phyloP scores from a whole-genome alignment of 2,888 invertebrate genomes.

The Maniola hyperantus region DNA sequence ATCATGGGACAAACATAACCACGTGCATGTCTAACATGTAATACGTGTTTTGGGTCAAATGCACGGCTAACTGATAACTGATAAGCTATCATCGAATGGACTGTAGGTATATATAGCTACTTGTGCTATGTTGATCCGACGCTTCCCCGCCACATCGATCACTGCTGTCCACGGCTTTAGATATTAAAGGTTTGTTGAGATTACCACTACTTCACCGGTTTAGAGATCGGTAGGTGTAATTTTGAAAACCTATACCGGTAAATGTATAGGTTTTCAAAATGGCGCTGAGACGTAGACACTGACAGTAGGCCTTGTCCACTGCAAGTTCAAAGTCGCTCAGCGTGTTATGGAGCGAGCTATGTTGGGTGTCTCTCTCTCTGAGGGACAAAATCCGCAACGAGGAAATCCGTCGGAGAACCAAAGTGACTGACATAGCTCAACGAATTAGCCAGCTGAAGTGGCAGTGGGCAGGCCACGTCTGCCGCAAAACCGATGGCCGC shows the following conservation, averaged over 20 bases:
- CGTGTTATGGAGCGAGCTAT: no score
- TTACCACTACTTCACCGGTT: slow-evolving; percentile 43
- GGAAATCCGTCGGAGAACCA: no score
- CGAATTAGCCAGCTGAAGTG: no score
- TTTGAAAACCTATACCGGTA: background rate
- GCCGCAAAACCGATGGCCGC: no score
- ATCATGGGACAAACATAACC: slow-evolving; percentile 5
- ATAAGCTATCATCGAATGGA: slow-evolving; percentile 56
- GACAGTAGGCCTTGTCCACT: no score
- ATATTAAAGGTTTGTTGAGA: slow-evolving; percentile 58
- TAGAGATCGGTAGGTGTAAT: slow-evolving; percentile 28
- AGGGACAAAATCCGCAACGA: no score
- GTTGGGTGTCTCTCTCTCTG: no score
- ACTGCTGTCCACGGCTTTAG: slow-evolving; percentile 60
- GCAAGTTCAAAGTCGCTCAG: no score
- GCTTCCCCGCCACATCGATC: slow-evolving; percentile 57
- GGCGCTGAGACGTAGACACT: no score
- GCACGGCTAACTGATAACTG: slow-evolving; percentile 40
- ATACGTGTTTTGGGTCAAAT: slow-evolving; percentile 29
- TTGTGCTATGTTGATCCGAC: slow-evolving; percentile 40
- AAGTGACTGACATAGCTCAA: no score
- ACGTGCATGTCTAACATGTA: slow-evolving; percentile 24
- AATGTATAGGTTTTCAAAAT: no score
- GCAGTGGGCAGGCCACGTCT: no score
- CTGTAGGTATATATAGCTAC: slow-evolving; percentile 40